Base-by-base conservation (phyloP, 2,888 invertebrate species). In the Leptopterna dolabrata region DNA sequence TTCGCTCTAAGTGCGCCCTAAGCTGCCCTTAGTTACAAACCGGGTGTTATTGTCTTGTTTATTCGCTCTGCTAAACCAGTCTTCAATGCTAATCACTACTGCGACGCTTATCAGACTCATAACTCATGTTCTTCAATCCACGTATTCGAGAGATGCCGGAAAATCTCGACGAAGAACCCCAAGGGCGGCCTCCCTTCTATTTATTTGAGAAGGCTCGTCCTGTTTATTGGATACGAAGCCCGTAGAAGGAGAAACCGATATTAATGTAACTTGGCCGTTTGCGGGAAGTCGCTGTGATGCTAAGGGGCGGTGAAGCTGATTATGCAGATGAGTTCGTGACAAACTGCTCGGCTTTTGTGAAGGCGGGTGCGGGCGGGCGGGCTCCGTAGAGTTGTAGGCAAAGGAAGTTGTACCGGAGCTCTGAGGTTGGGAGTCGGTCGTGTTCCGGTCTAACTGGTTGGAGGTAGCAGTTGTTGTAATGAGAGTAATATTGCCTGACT, bases 271-370 rank as follows among this genome's bases (percentile, higher is more conserved):
- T 78, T 45, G 41, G 43, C 78, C 78, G 45, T 78, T 78, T 78
- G 78, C 19, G 73, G 78, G 63, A 45, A 27, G 78, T 45, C 41
- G 78, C n/a, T 30, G 30, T 3, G 45, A 63, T 19, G 24, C 63
- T 24, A 41, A 45, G 78, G 78, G 43, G 27, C 19, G 4, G 45
- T 24, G 70, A 36, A 41, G 63, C 63, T 36, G 83, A 83, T 83
- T 83, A 83, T 83, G 83, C 70, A 70, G 83, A 83, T 83, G 83
- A 83, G 70, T 83, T 83, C 83, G 83, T 83, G 83, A 83, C 83
- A 83, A 83, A 83, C 41, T 41, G 83, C 78, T 73, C 19, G 55
- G 78, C 78, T 41, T 70, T 70, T 70, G 83, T 51, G 45, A 30
- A 45, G 70, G 43, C 63, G 70, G 70, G 41, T 70, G 41, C 11